These are phyloP conservation scores for Paguma larvata DNA, from an alignment of 2,797 vertebrate species.

Conservation along the genomic window DNA sequence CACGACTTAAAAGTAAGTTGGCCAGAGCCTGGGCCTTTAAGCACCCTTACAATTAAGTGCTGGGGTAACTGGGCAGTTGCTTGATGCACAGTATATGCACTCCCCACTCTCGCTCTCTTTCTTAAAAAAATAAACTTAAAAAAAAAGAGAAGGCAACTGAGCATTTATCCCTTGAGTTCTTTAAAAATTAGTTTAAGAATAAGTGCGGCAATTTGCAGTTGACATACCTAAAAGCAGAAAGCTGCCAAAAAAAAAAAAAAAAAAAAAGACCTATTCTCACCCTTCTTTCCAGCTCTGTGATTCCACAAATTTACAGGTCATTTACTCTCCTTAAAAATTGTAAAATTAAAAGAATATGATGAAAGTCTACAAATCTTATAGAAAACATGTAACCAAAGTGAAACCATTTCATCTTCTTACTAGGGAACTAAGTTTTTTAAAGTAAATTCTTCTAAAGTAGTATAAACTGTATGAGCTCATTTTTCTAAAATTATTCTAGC, in stretches of 20 bases:
- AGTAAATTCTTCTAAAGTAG: neutral
- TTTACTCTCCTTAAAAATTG: neutral
- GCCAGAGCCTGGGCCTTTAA: neutral
- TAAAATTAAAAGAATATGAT: neutral
- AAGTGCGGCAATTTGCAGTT: neutral
- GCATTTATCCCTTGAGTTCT: neutral
- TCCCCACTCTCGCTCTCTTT: too few species aligned
- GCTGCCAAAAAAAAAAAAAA: neutral
- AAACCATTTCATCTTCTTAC: constrained; percentile 1
- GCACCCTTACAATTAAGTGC: neutral
- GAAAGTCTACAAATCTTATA: neutral
- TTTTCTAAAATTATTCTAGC: constrained; percentile 29
- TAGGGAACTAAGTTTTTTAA: neutral
- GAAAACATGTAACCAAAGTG: neutral
- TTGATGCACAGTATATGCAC: neutral
- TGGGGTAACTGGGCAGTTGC: neutral
- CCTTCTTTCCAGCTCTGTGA: neutral
- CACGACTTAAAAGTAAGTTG: neutral
- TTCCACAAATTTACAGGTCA: neutral
- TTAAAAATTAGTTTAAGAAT: neutral
- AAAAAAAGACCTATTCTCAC: neutral
- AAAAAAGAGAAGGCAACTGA: neutral
- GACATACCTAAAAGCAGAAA: neutral
- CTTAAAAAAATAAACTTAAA: too few species aligned
- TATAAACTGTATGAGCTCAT: neutral